Conservation (phyloP, 2,888 invertebrate genomes). For the Xylota sylvarum region DNA sequence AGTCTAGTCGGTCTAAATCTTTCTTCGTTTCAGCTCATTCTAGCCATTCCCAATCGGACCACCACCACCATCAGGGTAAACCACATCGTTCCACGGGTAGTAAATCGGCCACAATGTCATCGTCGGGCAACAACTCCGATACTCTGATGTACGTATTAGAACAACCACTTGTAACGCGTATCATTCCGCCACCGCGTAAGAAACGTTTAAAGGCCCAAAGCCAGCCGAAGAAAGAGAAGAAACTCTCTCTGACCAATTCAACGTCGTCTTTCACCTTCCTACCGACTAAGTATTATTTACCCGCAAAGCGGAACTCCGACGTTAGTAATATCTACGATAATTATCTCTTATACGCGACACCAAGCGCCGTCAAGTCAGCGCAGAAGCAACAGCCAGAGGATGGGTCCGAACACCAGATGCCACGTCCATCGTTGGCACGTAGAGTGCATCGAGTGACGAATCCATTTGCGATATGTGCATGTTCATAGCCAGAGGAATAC, state of each 20-base stretch:
- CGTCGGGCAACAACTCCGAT: conserved; percentile 74
- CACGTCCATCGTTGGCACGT: conserved; percentile 77
- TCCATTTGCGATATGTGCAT: conserved; percentile 84
- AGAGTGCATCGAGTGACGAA: conserved; percentile 82
- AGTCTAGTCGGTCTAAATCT: not conserved
- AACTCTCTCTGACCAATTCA: conserved; percentile 76
- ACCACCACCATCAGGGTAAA: conserved; percentile 47
- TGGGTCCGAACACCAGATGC: conserved; percentile 27
- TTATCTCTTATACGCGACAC: conserved; percentile 82
- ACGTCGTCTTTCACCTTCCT: conserved; percentile 83
- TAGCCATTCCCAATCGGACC: conserved; percentile 80
- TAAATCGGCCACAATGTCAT: conserved; percentile 75
- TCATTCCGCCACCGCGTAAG: conserved; percentile 83
- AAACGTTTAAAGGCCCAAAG: conserved; percentile 82
- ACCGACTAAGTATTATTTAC: conserved; percentile 80
- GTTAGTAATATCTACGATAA: conserved; percentile 84
- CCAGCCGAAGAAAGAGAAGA: conserved; percentile 68
- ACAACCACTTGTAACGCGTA: conserved; percentile 78
- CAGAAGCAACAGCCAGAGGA: conserved; percentile 38
- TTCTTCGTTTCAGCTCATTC: conserved; percentile 81
- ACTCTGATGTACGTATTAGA: conserved; percentile 85
- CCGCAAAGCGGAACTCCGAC: conserved; percentile 83
- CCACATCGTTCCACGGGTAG: conserved; percentile 70
- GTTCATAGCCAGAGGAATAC: conserved; percentile 83
- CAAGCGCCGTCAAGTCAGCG: conserved; percentile 78